A percentile compares a stretch with the other conserved stretches of the same genome.
Evolutionary conservation across 1,140 invertebrate species (phyloP).

Genomic region (Tetragonula clypearis): DNA sequence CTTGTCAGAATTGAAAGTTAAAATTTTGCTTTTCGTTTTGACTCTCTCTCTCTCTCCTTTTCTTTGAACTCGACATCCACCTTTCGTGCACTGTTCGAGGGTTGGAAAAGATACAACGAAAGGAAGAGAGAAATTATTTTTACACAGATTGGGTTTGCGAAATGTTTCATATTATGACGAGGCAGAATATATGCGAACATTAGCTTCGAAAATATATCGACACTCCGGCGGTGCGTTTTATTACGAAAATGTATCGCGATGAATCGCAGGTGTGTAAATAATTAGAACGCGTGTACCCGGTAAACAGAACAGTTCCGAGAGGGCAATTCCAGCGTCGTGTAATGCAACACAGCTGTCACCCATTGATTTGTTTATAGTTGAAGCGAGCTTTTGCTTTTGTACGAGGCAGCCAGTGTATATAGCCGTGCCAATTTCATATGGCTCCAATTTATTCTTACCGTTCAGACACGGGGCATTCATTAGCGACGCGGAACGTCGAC

Average conservation of each 20-base stretch:
- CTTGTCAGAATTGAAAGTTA: too few relatives aligned
- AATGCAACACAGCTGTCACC: constrained; percentile 52
- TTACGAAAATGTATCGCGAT: constrained; percentile 42
- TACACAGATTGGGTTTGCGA: too few relatives aligned
- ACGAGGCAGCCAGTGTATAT: constrained; percentile 4
- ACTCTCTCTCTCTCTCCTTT: too few relatives aligned
- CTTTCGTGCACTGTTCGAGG: not conserved
- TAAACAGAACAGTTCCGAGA: constrained; percentile 39
- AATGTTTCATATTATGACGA: not conserved
- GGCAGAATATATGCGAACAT: not conserved
- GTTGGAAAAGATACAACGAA: too few relatives aligned
- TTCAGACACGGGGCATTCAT: constrained; percentile 28
- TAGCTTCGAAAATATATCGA: constrained; percentile 32
- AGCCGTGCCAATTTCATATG: constrained; percentile 52
- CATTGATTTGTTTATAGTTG: constrained; percentile 63
- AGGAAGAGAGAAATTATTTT: too few relatives aligned
- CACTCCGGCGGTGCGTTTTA: constrained; percentile 18
- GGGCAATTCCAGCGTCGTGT: constrained; percentile 18
- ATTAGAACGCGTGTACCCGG: constrained; percentile 44
- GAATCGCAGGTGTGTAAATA: constrained; percentile 56
- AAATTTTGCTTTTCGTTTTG: too few relatives aligned
- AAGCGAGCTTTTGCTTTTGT: constrained; percentile 37
- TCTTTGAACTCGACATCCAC: constrained; percentile 20
- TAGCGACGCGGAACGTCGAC: constrained; percentile 17
- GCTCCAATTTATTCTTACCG: constrained; percentile 56